Evolutionary conservation across 53 echinoderm and acorn worm genomes (phyloP).

Genomic region (Actinopyga echinites): DNA sequence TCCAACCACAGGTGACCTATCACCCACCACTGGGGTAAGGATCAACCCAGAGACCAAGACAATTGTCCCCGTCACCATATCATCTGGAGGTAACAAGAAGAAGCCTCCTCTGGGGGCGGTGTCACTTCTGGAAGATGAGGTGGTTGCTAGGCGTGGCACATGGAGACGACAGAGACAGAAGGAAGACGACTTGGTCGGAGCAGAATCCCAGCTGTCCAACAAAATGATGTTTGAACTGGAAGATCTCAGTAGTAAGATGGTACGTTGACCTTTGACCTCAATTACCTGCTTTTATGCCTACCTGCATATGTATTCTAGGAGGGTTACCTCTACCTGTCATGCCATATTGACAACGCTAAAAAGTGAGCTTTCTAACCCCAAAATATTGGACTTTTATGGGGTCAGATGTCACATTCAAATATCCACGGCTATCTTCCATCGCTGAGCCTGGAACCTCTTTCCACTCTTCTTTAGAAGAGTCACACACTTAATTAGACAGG

Average conservation of each 20-base stretch:
- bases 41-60: conserved; percentile 85
- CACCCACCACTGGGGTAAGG: conserved; percentile 89
- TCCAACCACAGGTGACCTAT: conserved; percentile 88
- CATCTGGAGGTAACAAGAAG: conserved; percentile 76
- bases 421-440: too few species aligned
- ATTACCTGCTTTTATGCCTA: too few species aligned
- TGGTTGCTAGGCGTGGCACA: conserved; percentile 91
- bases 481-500: too few species aligned
- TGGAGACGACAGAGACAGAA: conserved; percentile 97
- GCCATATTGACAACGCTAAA: too few species aligned
- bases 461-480: too few species aligned
- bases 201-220: conserved; percentile 74
- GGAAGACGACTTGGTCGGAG: conserved; percentile 73
- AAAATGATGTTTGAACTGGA: conserved; percentile 89
- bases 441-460: too few species aligned
- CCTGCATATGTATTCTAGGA: too few species aligned
- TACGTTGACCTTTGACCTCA: not conserved
- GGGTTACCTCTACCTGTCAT: too few species aligned
- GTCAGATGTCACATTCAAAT: too few species aligned
- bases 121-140: conserved; percentile 93
- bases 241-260: conserved; percentile 71
- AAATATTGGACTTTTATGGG: too few species aligned
- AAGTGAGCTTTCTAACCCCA: too few species aligned
- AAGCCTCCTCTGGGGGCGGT: conserved; percentile 94
- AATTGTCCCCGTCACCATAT: conserved; percentile 85